Evolutionary conservation across 2,888 invertebrate species (phyloP), one percentile per base, ranked within the genome.

Genomic region (Apoda limacodes): DNA sequence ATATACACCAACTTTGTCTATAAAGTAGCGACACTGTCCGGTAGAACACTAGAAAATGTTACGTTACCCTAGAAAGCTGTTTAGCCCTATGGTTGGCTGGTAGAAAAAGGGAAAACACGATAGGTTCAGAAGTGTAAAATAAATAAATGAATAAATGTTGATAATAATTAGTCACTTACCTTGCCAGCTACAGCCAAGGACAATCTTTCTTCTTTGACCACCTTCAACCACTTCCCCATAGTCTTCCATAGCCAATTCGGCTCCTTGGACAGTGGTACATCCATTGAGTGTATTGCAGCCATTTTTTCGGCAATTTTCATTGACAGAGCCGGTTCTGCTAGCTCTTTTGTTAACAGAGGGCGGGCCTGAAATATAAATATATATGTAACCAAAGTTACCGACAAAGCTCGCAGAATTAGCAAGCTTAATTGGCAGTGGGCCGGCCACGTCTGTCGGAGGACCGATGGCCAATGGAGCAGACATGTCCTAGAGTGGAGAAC

Each of bases 161-260:
- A 25, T 14, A 12, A n/a, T 11, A 28, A 13, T 20, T 11, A 12
- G n/a, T 9, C 13, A 25, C 40, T 19, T 19, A 71, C 72, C 66
- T 66, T 68, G 0, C 61, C 60, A 9, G 49, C 42, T 0, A 40
- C 35, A 2, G 24, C 31, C 0, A 43, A 47, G 0, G 58, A 36
- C 2, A 75, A 42, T 5, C 71, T 36, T 21, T 74, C 74, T 0
- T 63, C 66, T 2, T 49, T 52, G 3, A 85, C 82, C 0, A 83
- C 86, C 28, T 82, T 82, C 39, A 88, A 58, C 90, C 90, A 95
- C 55, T 90, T 88, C 13, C 84, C 83, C 82, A 95, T 89, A 3
- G 93, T 95, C 51, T 95, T 92, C 90, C 93, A 95, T 0, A 98
- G 68, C 93, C 97, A 98, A 33, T 89, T 88, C 0, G 98, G 97